Evolutionary conservation across 2,797 vertebrate genomes (phyloP).

Genomic region (Halcyon badia): DNA sequence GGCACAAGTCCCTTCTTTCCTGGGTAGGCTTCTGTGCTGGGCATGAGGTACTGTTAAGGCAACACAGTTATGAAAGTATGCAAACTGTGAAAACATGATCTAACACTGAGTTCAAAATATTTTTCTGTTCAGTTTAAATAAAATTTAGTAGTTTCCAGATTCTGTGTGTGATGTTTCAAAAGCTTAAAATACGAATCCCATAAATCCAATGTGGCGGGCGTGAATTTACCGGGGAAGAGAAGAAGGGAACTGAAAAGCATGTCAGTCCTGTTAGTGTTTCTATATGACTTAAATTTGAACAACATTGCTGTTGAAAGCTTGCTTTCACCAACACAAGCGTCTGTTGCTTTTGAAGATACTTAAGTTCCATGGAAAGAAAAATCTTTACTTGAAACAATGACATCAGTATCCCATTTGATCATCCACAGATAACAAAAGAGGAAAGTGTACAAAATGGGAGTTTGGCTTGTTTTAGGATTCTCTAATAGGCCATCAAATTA

Average conservation of each 20-base stretch:
- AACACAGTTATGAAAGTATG: neutral
- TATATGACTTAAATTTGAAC: neutral
- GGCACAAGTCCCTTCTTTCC: neutral
- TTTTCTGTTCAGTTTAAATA: neutral
- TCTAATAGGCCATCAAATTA: neutral
- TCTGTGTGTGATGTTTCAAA: neutral
- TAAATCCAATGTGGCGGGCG: neutral
- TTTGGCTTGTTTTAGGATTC: neutral
- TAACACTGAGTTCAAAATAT: neutral
- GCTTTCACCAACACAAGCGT: neutral
- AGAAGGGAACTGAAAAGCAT: neutral
- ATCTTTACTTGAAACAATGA: neutral
- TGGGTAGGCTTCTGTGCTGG: neutral
- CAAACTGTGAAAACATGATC: neutral
- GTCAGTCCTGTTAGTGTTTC: neutral
- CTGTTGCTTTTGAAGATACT: neutral
- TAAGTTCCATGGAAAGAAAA: neutral
- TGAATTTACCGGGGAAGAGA: constrained; percentile 30
- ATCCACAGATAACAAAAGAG: neutral
- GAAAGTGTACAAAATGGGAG: neutral
- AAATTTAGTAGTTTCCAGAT: neutral
- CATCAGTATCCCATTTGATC: neutral
- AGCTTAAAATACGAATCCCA: neutral
- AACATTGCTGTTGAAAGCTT: neutral
- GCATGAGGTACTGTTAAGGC: neutral